phyloP scores from a whole-genome alignment of 2,888 invertebrate genomes.

The Cheilosia soror region DNA sequence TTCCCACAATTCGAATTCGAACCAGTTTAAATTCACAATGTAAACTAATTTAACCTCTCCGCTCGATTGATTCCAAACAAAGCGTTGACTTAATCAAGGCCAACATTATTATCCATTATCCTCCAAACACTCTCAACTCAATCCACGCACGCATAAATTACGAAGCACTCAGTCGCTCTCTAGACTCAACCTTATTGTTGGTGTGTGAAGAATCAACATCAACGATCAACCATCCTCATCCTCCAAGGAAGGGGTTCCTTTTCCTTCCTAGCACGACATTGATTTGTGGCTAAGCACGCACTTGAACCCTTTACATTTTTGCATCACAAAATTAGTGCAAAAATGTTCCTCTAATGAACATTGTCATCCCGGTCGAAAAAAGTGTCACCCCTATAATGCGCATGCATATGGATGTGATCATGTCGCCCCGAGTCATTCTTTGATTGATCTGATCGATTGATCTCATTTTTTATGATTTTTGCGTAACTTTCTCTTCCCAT shows the following conservation, averaged over 20 bases:
- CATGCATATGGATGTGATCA: constrained; percentile 28
- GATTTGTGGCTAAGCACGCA: constrained; percentile 22
- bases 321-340: constrained; percentile 34
- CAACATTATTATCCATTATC: constrained; percentile 32
- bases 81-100: constrained; percentile 28
- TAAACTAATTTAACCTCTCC: constrained; percentile 10
- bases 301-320: constrained; percentile 14
- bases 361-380: neutral
- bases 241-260: constrained; percentile 12
- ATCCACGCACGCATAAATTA: constrained; percentile 30
- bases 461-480: constrained; percentile 27
- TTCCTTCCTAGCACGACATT: constrained; percentile 24
- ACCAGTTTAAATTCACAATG: neutral
- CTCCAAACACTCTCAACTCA: constrained; percentile 33
- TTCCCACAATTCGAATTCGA: constrained; percentile 22
- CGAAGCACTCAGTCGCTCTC: neutral
- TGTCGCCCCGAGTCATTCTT: constrained; percentile 11
- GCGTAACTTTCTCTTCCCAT: constrained; percentile 3
- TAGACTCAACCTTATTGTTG: constrained; percentile 2
- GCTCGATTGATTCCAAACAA: constrained; percentile 47
- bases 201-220: constrained; percentile 60
- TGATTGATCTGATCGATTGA: constrained; percentile 60
- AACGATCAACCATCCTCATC: neutral
- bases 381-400: constrained; percentile 24
- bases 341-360: constrained; percentile 33